Evolutionary conservation across 2,888 invertebrate genomes (phyloP), one percentile per base, ranked within the genome.

Genomic region (Leptinotarsa tumamoca): DNA sequence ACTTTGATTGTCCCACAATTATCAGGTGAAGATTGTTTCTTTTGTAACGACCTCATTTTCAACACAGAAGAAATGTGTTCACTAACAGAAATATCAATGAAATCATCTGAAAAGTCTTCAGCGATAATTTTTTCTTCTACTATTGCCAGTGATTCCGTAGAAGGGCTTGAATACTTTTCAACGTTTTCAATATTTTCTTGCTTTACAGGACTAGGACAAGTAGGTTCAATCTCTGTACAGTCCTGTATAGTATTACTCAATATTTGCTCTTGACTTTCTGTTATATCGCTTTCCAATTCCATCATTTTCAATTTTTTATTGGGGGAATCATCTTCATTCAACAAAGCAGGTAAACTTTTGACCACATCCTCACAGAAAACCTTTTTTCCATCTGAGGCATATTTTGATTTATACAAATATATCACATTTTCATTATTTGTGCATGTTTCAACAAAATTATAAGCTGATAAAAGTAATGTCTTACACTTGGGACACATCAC

Each of bases 391-490:
- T 63, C 63, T 63, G 63, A 4, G 10, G 27, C 63, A 17, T 33
- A 63, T 13, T 33, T 15, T 5, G 63, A 63, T 63, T 63, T 43
- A 43, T 63, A 63, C n/a, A 63, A 33, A n/a, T 63, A 10, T n/a
- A 63, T 63, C 17, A 33, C n/a, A n/a, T 63, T 63, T 33, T 63
- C n/a, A n/a, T n/a, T 63, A 43, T 43, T 17, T 33, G 63, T 63
- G 43, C 63, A 63, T 63, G 27, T 63, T 63, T 63, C 63, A 63
- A 63, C 33, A 21, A 63, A 63, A 43, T 63, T 63, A 33, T 33
- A 63, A 7, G 63, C 27, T 27, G 63, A 27, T 63, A 63, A 33
- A n/a, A 63, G 63, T 33, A 33, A 43, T 27, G 63, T 1, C 43
- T 27, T 63, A n/a, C 63, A 63, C 4, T 43, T 27, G 10, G 33